A percentile compares a stretch with the other conserved stretches of the same genome.
Evolutionary conservation across 2,113 vertebrate species (phyloP).

Genomic region (Dunckerocampus dactyliophorus): DNA sequence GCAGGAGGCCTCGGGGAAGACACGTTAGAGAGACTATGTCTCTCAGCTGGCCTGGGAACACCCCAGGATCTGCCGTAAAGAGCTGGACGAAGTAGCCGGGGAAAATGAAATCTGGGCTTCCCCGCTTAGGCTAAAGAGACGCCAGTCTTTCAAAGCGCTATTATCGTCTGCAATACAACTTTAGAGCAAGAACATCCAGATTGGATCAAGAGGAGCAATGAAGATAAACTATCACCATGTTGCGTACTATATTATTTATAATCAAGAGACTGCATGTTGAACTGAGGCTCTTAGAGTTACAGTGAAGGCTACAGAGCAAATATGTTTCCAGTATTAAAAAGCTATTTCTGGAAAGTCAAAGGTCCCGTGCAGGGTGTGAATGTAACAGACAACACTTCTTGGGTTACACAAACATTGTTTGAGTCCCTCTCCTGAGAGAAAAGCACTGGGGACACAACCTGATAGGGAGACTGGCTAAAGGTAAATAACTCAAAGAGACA

Average conservation of each 20-base stretch:
- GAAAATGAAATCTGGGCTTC: no score
- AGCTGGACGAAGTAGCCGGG: no score
- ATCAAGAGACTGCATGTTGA: background rate
- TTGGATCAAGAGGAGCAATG: conserved; percentile 43
- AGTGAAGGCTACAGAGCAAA: background rate
- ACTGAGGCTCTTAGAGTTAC: background rate
- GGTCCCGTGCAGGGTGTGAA: conserved; percentile 45
- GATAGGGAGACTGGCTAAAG: conserved; percentile 54
- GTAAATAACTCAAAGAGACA: conserved; percentile 63
- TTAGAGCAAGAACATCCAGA: conserved; percentile 41
- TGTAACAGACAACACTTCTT: conserved; percentile 39
- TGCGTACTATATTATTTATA: background rate
- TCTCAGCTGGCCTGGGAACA: no score
- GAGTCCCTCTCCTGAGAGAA: conserved; percentile 39
- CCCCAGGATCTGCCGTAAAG: no score
- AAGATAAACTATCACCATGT: background rate
- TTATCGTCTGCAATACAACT: conserved; percentile 28
- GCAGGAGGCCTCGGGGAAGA: no score
- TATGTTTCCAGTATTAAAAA: conserved; percentile 24
- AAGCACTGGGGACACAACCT: conserved; percentile 49
- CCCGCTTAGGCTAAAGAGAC: no score
- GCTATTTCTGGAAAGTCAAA: conserved; percentile 17
- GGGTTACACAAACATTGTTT: conserved; percentile 55
- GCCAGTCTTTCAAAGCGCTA: conserved; percentile 52
- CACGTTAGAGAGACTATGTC: no score